Base-by-base conservation (phyloP, 2,888 invertebrate genomes). In the Protonemura montana region DNA sequence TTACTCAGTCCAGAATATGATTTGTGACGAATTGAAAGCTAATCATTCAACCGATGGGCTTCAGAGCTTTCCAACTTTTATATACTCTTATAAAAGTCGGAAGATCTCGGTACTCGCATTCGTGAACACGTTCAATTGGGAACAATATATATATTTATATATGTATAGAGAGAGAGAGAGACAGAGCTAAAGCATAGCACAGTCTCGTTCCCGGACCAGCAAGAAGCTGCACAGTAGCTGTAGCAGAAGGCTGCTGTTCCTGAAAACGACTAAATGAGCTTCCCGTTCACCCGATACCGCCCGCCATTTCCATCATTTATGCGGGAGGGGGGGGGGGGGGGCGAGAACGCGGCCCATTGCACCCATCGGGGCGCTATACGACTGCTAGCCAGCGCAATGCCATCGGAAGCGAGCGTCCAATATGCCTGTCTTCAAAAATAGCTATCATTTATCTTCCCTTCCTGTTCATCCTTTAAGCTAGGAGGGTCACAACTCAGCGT, bases 371-470 rank as follows among this genome's bases (percentile, higher is more conserved):
- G 41, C 41, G 41, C n/a, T n/a, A n/a, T n/a, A 41, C 41, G 41
- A 13, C 41, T 5, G 41, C 5, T 7, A 41, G 41, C 16, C 6
- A 59, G 21, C 59, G 59, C 21, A 59, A 59, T 59, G 59, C 59
- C 59, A 59, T 59, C 59, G 59, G 59, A 59, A 59, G 59, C 59
- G 59, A 59, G 59, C 59, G 59, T 59, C 59, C 59, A 59, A 59
- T 59, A 13, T 21, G 26, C 30, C 28, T 81, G 81, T 81, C 81
- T 28, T 30, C 81, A 81, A 81, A 81, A 81, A 81, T 81, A 30
- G 81, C 81, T n/a, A 28, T 81, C 81, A 81, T 81, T 30, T 30
- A 81, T 81, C 81, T 81, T 81, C 81, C 81, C 81, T 81, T 30
- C 81, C 81, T 29, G 81, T 81, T 81, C 81, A 81, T 81, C 81